Base-by-base conservation (phyloP, 2,888 invertebrate genomes). In the Anthrax anthrax region DNA sequence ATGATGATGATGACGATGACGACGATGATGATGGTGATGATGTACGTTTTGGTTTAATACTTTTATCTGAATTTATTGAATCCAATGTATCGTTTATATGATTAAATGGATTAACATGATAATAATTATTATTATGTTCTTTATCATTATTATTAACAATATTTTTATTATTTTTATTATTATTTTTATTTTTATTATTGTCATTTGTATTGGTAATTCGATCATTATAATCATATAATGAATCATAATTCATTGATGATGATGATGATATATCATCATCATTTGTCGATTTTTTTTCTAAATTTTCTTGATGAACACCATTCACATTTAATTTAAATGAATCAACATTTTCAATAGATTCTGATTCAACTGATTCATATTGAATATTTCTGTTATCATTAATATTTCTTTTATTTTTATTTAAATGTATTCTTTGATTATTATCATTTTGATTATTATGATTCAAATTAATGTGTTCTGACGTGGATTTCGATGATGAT, bases 11-110 rank as follows among this genome's bases (percentile, higher is more conserved):
- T 29, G 12, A 10, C 12, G 29, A 29, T 29, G 29, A 29, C 12
- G 29, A 32, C 12, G 6, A 32, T 12, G 29, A 32, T 32, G 29
- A 32, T 32, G 29, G 12, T 32, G 12, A 32, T 32, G 29, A 32
- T 17, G 51, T 46, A 37, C 53, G 49, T 47, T 55, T 53, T 17
- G 47, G 43, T 43, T 55, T 55, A 6, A 27, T 37, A 39, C 44
- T 49, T 32, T 17, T 42, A n/a, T 34, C 41, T 14, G 27, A 12
- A 32, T 32, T 1, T 32, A 12, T 23, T 23, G 23, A 23, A 23
- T 6, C 4, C 4, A 6, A 4, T 23, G 23, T 48, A 46, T 42
- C 46, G 42, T 48, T 46, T 37, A 48, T 29, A 17, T 48, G 36
- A 34, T 46, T 37, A 6, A 40, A 46, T 38, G 38, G 43, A 29